Evolutionary conservation across 1,140 invertebrate genomes (phyloP).

Genomic region (Orius insidiosus): DNA sequence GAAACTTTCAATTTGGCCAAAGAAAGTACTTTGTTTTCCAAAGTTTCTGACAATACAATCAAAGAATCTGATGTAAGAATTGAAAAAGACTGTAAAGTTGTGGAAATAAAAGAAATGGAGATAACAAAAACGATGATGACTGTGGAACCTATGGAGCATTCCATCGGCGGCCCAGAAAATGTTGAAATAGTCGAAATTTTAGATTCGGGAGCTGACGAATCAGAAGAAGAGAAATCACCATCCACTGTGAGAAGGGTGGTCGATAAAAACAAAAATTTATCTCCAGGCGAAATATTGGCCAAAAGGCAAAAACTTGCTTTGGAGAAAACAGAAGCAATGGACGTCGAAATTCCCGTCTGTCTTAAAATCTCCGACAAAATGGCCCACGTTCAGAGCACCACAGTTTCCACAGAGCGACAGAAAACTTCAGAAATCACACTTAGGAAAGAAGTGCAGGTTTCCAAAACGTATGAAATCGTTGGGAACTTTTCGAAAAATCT

Average conservation of each 20-base stretch:
- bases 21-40: constrained; percentile 48
- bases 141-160: constrained; percentile 30
- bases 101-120: constrained; percentile 38
- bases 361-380: constrained; percentile 21
- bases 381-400: constrained; percentile 20
- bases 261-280: constrained; percentile 18
- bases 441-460: constrained; percentile 22
- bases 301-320: constrained; percentile 21
- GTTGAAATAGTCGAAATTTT: constrained; percentile 35
- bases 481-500: constrained; percentile 19
- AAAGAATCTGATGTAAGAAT: constrained; percentile 21
- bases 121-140: constrained; percentile 32
- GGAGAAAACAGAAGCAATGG: constrained; percentile 15
- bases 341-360: constrained; percentile 15
- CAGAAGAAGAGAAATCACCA: constrained; percentile 28
- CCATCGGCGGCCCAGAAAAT: constrained; percentile 25
- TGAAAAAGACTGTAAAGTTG: constrained; percentile 27
- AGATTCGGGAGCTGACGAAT: constrained; percentile 33
- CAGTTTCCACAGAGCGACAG: constrained; percentile 22
- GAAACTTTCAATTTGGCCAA: constrained; percentile 38
- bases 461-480: constrained; percentile 22
- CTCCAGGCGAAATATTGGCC: constrained; percentile 20
- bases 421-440: constrained; percentile 20
- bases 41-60: constrained; percentile 40
- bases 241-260: constrained; percentile 18